Evolutionary conservation across 2,888 invertebrate genomes (phyloP).

Genomic region (Aquatica leii): DNA sequence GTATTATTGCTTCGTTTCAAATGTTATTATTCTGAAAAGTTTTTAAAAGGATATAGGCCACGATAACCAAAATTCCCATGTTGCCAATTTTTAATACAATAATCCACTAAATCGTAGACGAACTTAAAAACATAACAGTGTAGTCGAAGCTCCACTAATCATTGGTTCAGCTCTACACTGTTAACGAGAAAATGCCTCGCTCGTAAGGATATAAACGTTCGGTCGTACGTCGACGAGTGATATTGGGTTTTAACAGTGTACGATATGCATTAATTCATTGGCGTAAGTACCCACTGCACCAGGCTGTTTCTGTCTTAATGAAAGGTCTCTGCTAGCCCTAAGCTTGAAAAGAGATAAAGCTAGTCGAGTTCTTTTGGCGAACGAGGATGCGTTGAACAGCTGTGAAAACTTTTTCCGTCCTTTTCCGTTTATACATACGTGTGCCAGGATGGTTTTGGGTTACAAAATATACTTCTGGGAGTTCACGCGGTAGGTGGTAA

Average conservation of each 20-base stretch:
- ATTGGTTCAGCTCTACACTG: constrained; percentile 49
- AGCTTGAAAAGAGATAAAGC: no score
- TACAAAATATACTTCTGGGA: constrained; percentile 26
- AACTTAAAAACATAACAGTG: constrained; percentile 32
- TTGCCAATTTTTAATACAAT: no score
- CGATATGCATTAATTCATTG: constrained; percentile 52
- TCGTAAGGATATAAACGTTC: no score
- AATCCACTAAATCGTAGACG: constrained; percentile 15
- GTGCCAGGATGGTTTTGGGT: no score
- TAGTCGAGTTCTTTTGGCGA: no score
- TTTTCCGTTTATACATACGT: constrained; percentile 20
- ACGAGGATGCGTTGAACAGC: constrained; percentile 28
- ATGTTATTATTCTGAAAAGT: no score
- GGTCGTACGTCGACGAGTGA: no score
- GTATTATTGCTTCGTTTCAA: no score
- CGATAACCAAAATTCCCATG: no score
- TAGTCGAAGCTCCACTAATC: constrained; percentile 50
- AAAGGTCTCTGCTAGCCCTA: constrained; percentile 49
- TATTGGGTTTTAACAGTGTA: constrained; percentile 52
- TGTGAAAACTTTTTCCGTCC: constrained; percentile 22
- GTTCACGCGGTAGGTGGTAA: constrained; percentile 27
- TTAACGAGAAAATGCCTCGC: constrained; percentile 33
- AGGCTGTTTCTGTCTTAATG: constrained; percentile 48
- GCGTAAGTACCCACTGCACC: constrained; percentile 49
- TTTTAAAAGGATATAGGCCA: no score